Evolutionary conservation across 2,888 invertebrate species (phyloP), one percentile per base, ranked within the genome.

Genomic region (Erebia palarica): DNA sequence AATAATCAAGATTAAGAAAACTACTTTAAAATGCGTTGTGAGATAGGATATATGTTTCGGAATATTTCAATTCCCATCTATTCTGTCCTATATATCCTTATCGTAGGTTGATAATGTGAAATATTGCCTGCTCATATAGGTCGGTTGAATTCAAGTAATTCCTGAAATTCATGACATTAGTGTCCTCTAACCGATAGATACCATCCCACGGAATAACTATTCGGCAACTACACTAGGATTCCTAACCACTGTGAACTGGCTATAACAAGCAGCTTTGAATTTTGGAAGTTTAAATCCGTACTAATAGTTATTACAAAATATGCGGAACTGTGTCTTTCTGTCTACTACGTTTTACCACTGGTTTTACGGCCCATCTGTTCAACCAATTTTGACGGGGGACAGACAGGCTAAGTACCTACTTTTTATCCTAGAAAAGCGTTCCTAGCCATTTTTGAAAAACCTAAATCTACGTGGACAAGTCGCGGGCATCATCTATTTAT

Each of bases 151-250:
- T 59, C 18, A 16, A 61, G 44, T 10, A 44, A 44, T 18, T 44
- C 42, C 8, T 13, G 44, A 18, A 21, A 47, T 61, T 47, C 47
- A 8, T 44, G 61, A 18, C 47, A 18, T 61, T 61, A 61, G 4
- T 44, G 42, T 7, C 16, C 44, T 16, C 44, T 47, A 61, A 61
- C 61, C 18, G 47, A 61, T 61, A 61, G 36, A 47, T 47, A 1
- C 18, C 16, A 11, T 18, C 18, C 13, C 8, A 18, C 18, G 11
- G 47, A 18, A 61, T 44, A 61, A 61, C 61, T 60, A 60, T 60
- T 60, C 42, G 60, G 36, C 44, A 60, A 44, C 60, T 63, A 51
- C 27, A 27, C 21, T 53, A 36, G 21, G 44, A 57, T 18, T 27
- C 44, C 47, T 47, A 21, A 57, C 51, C 16, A 18, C 13, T 21